These are phyloP conservation scores for Orthosia cruda DNA, from an alignment of 2,888 invertebrate genomes.

Conservation along the genomic window DNA sequence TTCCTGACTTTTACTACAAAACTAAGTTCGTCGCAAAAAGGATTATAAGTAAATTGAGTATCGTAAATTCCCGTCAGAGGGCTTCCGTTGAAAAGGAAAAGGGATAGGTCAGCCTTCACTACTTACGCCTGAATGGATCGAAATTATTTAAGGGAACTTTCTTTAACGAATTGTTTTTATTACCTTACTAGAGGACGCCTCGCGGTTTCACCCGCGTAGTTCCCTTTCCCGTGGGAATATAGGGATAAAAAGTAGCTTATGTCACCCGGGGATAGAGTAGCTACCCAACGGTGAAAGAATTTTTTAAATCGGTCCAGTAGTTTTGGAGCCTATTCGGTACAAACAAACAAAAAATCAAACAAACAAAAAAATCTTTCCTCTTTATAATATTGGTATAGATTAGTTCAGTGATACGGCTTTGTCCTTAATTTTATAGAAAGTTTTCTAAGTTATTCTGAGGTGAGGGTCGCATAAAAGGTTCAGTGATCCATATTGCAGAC, in stretches of 20 bases:
- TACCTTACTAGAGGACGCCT: no score
- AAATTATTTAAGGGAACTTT: background rate
- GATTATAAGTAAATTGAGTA: background rate
- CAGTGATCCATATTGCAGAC: background rate
- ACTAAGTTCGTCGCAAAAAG: conserved; percentile 1
- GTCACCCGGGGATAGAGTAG: no score
- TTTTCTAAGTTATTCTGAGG: background rate
- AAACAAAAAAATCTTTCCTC: no score
- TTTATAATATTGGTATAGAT: no score
- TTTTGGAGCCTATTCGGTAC: no score
- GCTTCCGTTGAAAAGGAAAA: conserved; percentile 32
- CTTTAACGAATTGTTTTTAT: conserved; percentile 10
- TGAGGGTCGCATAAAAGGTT: background rate
- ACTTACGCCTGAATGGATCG: conserved; percentile 25
- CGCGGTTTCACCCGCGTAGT: no score
- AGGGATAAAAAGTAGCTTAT: no score
- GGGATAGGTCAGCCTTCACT: conserved; percentile 36
- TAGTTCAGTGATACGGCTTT: background rate
- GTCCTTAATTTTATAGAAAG: background rate
- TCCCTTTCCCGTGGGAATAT: no score
- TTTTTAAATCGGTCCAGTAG: no score
- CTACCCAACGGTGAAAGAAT: no score
- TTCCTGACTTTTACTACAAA: conserved; percentile 10
- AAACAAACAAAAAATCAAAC: no score
- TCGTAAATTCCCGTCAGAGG: conserved; percentile 4